Base-by-base conservation (phyloP, 2,888 invertebrate species). In the Rapana venosa region DNA sequence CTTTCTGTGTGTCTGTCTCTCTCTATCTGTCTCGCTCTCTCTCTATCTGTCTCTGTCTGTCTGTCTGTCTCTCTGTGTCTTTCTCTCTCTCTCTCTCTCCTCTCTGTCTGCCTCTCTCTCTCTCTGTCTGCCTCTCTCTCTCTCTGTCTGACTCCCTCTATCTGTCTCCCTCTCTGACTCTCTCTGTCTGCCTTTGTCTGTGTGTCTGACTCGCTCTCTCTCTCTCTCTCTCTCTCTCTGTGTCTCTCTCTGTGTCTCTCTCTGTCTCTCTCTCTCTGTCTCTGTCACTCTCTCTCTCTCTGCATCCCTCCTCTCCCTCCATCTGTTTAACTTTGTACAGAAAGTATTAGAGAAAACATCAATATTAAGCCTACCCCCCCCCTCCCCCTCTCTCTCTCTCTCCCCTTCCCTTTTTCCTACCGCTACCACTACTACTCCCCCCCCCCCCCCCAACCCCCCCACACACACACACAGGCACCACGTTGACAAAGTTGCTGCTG, bases 211-310 rank as follows among this genome's bases (percentile, higher is more conserved):
- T 74, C n/a, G 8, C n/a, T 74, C 74, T n/a, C 4, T 74, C 74
- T 74, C 1, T 74, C n/a, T n/a, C 4, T 74, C 74, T n/a, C 4
- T 74, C n/a, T 74, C n/a, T 74, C 74, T 74, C 26, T n/a, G 26
- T 30, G 22, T 74, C 74, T 30, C 11, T 74, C 74, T 74, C n/a
- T 74, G 26, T 74, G n/a, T 74, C 74, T 74, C 8, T 74, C 74
- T 74, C 22, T 74, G 26, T 74, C n/a, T 74, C n/a, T 74, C n/a
- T 74, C 74, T 74, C n/a, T 74, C 74, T 74, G 74, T 22, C n/a
- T 74, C 5, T 74, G 2, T n/a, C 4, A 5, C 47, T 47, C 4
- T 47, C 47, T 47, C 4, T 47, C 47, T 47, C 4, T 47, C 47
- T 8, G 4, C 47, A 2, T 8, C 47, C 4, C 47, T 8, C 47